Percentiles rank a stretch among this genome's conserved stretches.
Evolutionary conservation across 2,888 invertebrate genomes (phyloP).

Genomic region (Epirrita christyi): DNA sequence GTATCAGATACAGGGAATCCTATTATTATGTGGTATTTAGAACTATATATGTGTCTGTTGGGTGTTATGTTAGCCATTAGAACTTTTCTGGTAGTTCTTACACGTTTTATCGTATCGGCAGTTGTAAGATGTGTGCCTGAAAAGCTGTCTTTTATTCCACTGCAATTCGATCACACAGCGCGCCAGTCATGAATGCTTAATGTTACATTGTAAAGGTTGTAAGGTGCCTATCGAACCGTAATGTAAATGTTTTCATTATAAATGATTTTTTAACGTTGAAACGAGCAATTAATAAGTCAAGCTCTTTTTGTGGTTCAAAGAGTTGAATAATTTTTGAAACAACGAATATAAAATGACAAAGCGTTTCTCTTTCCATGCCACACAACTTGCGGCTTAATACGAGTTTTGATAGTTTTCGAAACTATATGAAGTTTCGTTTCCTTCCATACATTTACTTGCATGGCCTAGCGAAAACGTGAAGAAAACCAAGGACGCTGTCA

Average conservation of each 20-base stretch:
- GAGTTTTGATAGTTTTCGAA: too few species aligned
- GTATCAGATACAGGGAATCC: too few species aligned
- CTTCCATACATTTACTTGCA: too few species aligned
- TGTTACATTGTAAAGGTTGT: constrained; percentile 21
- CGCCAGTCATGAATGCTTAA: constrained; percentile 35
- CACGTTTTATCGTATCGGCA: neutral
- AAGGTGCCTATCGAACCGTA: constrained; percentile 7
- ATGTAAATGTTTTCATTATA: constrained; percentile 7
- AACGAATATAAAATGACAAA: neutral
- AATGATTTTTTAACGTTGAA: neutral
- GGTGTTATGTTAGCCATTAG: too few species aligned
- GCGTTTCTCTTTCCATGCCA: neutral
- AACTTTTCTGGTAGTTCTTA: neutral
- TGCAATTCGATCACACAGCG: constrained; percentile 32
- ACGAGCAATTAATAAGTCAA: neutral
- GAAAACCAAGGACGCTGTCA: too few species aligned
- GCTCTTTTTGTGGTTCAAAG: neutral
- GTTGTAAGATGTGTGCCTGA: neutral
- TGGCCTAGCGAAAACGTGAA: too few species aligned
- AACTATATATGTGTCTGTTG: too few species aligned
- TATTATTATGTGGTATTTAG: too few species aligned
- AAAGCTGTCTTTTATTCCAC: constrained; percentile 27
- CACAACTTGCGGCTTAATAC: too few species aligned
- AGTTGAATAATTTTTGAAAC: neutral
- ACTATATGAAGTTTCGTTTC: too few species aligned